Conservation (phyloP, 1,140 invertebrate genomes). For the Physella acuta region DNA sequence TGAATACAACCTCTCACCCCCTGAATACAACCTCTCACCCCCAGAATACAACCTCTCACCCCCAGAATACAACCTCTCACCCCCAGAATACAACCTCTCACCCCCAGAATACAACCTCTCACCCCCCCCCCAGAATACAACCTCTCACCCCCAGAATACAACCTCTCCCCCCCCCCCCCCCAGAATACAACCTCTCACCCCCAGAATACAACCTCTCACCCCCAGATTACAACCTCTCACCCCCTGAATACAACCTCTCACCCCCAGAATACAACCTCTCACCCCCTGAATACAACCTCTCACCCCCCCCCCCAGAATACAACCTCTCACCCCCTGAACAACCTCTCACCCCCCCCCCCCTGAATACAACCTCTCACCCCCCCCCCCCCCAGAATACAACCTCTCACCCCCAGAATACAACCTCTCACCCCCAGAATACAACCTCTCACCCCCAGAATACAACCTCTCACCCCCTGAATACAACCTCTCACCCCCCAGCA, state of each 20-base stretch:
- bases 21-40: no score
- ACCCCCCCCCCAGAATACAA: no score
- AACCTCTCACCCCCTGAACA: not conserved
- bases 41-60: no score
- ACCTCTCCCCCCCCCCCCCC: no score
- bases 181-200: no score
- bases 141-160: no score
- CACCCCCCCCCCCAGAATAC: not conserved
- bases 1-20: no score
- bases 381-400: not conserved
- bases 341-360: not conserved
- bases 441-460: not conserved
- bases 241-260: not conserved
- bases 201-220: no score
- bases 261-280: not conserved
- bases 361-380: not conserved
- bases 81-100: no score
- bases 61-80: no score
- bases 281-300: not conserved
- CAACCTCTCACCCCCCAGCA: not conserved
- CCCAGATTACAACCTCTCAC: not conserved
- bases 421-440: not conserved
- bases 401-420: not conserved
- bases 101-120: no score
- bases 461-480: not conserved